Conservation (phyloP, 92 coral and sea anemone genomes). For the Palythoa heliodiscus region DNA sequence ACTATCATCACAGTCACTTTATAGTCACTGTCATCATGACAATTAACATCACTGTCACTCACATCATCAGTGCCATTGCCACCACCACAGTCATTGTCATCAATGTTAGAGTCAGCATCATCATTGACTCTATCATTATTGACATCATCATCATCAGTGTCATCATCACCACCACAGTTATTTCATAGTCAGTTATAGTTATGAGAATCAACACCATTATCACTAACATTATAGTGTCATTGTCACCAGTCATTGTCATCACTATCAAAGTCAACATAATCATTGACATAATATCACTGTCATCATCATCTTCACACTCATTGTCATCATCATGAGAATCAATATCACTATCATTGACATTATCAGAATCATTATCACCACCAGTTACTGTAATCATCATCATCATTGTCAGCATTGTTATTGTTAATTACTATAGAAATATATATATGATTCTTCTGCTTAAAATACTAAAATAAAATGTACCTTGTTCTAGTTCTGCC, state of each 20-base stretch:
- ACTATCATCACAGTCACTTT: no score
- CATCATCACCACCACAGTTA: no score
- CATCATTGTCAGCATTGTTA: neutral
- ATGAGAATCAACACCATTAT: no score
- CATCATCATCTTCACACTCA: neutral
- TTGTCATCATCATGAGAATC: neutral
- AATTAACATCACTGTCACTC: no score
- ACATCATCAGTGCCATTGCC: no score
- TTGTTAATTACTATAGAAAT: neutral
- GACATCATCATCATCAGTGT: no score
- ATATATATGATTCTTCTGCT: neutral
- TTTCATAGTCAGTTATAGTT: no score
- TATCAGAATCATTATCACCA: neutral
- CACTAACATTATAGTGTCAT: no score
- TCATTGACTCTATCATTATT: no score
- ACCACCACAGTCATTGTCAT: no score
- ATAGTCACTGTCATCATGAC: no score
- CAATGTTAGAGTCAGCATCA: no score
- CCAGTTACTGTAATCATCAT: neutral
- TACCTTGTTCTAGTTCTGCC: constrained; percentile 42
- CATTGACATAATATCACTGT: neutral
- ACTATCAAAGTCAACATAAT: neutral
- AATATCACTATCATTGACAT: neutral
- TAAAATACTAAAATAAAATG: neutral
- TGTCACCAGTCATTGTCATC: neutral